These are phyloP conservation scores for Stegophylla sp. DNA, from an alignment of 2,888 invertebrate species.

Conservation along the genomic window DNA sequence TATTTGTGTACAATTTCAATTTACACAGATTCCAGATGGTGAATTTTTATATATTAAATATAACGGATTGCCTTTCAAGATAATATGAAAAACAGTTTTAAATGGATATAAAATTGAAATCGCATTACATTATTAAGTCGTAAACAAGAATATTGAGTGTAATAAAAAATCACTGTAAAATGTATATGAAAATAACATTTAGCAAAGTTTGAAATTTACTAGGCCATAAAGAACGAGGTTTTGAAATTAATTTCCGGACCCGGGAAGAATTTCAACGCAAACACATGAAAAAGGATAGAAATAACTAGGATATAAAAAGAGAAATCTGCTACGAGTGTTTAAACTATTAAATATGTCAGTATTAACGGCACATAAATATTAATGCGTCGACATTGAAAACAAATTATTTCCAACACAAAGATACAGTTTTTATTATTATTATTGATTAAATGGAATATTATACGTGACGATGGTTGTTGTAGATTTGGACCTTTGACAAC, in stretches of 20 bases:
- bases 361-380: background rate
- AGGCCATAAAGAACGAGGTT: slow-evolving; percentile 21
- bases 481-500: too few species aligned
- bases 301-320: slow-evolving; percentile 23
- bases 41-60: background rate
- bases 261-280: slow-evolving; percentile 10
- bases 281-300: slow-evolving; percentile 23
- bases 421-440: background rate
- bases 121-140: background rate
- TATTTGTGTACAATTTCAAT: background rate
- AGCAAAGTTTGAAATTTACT: slow-evolving; percentile 20
- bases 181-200: slow-evolving; percentile 17
- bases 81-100: background rate
- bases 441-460: background rate
- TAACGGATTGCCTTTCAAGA: slow-evolving; percentile 9
- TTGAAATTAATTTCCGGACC: slow-evolving; percentile 28
- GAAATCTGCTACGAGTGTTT: background rate
- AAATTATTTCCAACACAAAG: background rate
- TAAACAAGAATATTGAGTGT: background rate
- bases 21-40: background rate
- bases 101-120: slow-evolving; percentile 13
- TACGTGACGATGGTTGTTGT: too few species aligned
- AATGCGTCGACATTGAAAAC: background rate
- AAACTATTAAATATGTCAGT: slow-evolving; percentile 19
- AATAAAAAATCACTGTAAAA: slow-evolving; percentile 9